Conservation (phyloP, 1,140 invertebrate genomes). For the Palaemon carinicauda region DNA sequence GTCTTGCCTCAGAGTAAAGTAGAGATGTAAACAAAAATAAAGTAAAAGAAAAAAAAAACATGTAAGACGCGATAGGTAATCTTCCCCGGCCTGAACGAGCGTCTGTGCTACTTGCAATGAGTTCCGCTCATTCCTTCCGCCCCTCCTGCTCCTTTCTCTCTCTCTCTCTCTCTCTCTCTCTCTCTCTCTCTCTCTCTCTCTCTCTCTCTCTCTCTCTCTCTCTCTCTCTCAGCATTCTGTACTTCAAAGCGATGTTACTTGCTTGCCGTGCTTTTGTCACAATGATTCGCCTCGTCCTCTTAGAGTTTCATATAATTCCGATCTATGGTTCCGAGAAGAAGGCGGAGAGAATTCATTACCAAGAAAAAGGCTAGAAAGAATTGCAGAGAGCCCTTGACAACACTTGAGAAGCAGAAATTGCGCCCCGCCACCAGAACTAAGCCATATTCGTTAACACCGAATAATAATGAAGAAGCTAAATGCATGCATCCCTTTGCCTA, state of each 20-base stretch:
- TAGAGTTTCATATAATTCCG: not conserved
- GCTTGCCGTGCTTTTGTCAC: slow-evolving; percentile 51
- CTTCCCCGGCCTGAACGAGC: no score
- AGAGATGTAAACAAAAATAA: no score
- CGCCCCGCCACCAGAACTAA: no score
- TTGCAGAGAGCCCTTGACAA: no score
- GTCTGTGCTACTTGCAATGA: not conserved
- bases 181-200: no score
- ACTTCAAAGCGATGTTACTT: slow-evolving; percentile 56
- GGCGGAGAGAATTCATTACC: slow-evolving; percentile 25
- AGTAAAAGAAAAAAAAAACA: no score
- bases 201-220: not conserved
- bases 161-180: not conserved
- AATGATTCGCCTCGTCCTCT: slow-evolving; percentile 33
- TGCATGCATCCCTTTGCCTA: no score
- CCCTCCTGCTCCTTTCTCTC: not conserved
- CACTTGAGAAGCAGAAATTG: no score
- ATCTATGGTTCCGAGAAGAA: not conserved
- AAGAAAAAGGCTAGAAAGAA: not conserved
- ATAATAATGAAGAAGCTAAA: no score
- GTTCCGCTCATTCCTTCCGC: not conserved
- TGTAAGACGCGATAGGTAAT: no score
- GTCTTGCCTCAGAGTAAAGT: no score
- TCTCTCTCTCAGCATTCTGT: slow-evolving; percentile 48
- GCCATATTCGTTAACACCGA: no score